phyloP scores from a whole-genome alignment of 2,888 invertebrate species.

The Apamea sordens region DNA sequence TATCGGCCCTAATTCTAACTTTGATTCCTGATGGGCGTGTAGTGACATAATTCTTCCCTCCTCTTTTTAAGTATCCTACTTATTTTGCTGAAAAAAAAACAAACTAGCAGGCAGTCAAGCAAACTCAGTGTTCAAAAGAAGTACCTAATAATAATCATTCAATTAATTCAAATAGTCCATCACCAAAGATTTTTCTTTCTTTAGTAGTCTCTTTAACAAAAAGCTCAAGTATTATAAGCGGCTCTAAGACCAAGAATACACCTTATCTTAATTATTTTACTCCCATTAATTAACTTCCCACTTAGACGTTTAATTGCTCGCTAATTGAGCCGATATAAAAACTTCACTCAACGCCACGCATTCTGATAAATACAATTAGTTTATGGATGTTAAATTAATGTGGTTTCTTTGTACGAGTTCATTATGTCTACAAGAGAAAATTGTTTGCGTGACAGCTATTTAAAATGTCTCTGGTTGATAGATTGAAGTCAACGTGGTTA shows the following conservation, averaged over 20 bases:
- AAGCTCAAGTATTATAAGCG: neutral
- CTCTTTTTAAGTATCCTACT: neutral
- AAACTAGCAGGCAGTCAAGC: neutral
- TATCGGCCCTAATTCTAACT: neutral
- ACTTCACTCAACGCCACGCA: slow-evolving; percentile 64
- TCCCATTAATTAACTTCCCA: slow-evolving; percentile 60
- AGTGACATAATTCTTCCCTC: neutral
- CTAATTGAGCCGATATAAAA: slow-evolving; percentile 70
- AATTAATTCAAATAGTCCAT: neutral
- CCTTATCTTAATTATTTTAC: slow-evolving; percentile 67
- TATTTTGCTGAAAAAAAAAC: neutral
- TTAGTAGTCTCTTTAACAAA: neutral
- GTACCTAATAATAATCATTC: neutral
- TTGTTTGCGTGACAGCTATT: slow-evolving; percentile 29
- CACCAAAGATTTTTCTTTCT: neutral
- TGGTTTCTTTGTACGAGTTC: slow-evolving; percentile 48
- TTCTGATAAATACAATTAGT: slow-evolving; percentile 68
- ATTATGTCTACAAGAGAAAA: slow-evolving; percentile 40
- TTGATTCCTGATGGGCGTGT: neutral
- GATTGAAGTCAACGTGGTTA: slow-evolving; percentile 6
- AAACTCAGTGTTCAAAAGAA: neutral
- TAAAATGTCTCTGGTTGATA: slow-evolving; percentile 23
- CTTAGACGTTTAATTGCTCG: slow-evolving; percentile 68
- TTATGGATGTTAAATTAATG: slow-evolving; percentile 64
- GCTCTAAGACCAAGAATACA: slow-evolving; percentile 28